Evolutionary conservation across 2,888 invertebrate genomes (phyloP).

Genomic region (Ptilodon capucinus): DNA sequence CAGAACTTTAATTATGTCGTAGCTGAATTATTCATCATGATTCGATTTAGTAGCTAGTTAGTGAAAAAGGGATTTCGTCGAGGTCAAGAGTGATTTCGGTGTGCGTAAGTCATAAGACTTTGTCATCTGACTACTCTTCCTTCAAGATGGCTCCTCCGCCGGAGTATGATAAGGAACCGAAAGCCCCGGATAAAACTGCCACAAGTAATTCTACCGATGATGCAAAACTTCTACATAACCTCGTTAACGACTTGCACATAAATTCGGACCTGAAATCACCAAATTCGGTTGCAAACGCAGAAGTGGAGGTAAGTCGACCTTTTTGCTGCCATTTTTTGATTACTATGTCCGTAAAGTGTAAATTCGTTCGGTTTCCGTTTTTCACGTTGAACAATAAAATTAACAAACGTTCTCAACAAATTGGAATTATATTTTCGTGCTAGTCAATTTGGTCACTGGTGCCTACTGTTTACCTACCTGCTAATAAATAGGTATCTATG

Average conservation of each 20-base stretch:
- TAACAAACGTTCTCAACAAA: too few relatives aligned
- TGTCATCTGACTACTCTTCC: constrained; percentile 83
- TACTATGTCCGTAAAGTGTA: constrained; percentile 33
- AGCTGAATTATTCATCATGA: constrained; percentile 60
- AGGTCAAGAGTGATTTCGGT: constrained; percentile 66
- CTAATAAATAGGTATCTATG: background rate
- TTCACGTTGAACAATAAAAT: constrained; percentile 6
- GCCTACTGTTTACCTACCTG: too few relatives aligned
- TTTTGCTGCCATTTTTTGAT: constrained; percentile 56
- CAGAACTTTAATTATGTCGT: constrained; percentile 68
- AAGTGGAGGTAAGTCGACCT: constrained; percentile 73
- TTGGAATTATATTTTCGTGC: too few relatives aligned
- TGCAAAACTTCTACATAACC: constrained; percentile 70
- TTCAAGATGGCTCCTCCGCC: constrained; percentile 90
- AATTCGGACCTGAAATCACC: constrained; percentile 67
- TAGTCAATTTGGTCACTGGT: too few relatives aligned
- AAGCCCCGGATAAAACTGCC: constrained; percentile 87
- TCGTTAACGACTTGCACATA: constrained; percentile 65
- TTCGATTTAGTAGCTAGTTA: constrained; percentile 65
- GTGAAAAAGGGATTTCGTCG: constrained; percentile 53
- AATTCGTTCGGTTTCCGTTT: constrained; percentile 28
- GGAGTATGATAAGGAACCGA: constrained; percentile 89
- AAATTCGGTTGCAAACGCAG: constrained; percentile 56
- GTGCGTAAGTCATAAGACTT: constrained; percentile 80
- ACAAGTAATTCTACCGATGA: constrained; percentile 70